Evolutionary conservation across 2,797 vertebrate species (phyloP).

Genomic region (Labroides dimidiatus): DNA sequence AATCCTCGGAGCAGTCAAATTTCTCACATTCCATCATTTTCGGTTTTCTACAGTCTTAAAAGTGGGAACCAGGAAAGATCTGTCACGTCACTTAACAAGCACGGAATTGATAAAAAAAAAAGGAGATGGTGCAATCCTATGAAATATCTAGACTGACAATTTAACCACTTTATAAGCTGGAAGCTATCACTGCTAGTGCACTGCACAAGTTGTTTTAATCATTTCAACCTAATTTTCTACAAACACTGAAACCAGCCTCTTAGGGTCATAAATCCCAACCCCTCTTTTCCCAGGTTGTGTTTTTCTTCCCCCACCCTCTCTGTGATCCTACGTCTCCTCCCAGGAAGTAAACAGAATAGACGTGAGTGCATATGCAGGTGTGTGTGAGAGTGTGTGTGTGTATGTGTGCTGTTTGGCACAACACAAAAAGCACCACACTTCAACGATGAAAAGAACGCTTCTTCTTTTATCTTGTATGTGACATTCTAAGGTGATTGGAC

Average conservation of each 20-base stretch:
- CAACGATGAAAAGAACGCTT: slow-evolving; percentile 68
- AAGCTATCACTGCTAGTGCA: slow-evolving; percentile 34
- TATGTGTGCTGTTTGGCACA: slow-evolving; percentile 39
- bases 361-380: slow-evolving; percentile 21
- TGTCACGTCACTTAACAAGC: slow-evolving; percentile 57
- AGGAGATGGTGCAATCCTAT: slow-evolving; percentile 49
- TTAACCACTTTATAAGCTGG: slow-evolving; percentile 38
- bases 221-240: slow-evolving; percentile 14
- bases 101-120: slow-evolving; percentile 62
- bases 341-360: slow-evolving; percentile 67
- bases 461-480: slow-evolving; percentile 70
- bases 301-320: slow-evolving; percentile 5
- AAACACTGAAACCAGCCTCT: slow-evolving; percentile 20
- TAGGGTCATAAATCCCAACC: slow-evolving; percentile 25
- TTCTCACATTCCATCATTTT: slow-evolving; percentile 60
- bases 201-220: slow-evolving; percentile 13
- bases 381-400: slow-evolving; percentile 16
- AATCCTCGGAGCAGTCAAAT: slow-evolving; percentile 43
- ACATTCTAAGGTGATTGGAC: slow-evolving; percentile 70
- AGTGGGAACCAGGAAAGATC: slow-evolving; percentile 54
- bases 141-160: slow-evolving; percentile 52
- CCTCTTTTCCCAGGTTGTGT: slow-evolving; percentile 30
- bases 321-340: slow-evolving; percentile 44
- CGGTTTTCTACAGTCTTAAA: slow-evolving; percentile 60
- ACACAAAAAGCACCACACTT: slow-evolving; percentile 58